A percentile compares a stretch with the other conserved stretches of the same genome.
Evolutionary conservation across 2,888 invertebrate species (phyloP).

Genomic region (Druceiella hillmani): DNA sequence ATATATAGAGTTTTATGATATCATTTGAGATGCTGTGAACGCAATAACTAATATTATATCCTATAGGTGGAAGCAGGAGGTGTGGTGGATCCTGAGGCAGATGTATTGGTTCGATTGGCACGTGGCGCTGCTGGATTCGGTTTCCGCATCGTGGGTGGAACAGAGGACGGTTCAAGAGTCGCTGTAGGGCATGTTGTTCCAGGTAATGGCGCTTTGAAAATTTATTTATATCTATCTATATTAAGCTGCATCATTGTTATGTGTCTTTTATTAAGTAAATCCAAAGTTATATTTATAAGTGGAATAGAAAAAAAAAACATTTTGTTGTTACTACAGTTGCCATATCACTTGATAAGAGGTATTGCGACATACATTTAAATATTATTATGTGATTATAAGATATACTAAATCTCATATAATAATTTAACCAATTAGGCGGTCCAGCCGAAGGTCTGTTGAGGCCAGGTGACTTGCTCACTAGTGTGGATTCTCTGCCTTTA

Average conservation of each 20-base stretch:
- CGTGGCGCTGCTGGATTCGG: conserved; percentile 95
- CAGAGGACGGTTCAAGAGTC: conserved; percentile 94
- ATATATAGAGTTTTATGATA: too few species aligned
- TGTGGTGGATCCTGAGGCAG: conserved; percentile 47
- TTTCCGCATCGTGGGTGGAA: conserved; percentile 96
- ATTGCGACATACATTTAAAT: too few species aligned
- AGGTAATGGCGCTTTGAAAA: conserved; percentile 33
- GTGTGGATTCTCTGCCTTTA: conserved; percentile 84
- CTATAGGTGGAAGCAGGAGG: conserved; percentile 37
- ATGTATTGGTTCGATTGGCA: conserved; percentile 74
- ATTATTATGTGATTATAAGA: too few species aligned
- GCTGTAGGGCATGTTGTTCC: conserved; percentile 96
- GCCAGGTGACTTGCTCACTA: conserved; percentile 91
- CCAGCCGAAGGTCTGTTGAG: conserved; percentile 90
- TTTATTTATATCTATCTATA: neutral
- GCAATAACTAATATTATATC: conserved; percentile 9
- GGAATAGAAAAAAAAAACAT: too few species aligned
- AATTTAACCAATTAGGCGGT: too few species aligned
- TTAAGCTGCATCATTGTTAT: too few species aligned
- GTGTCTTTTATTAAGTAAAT: too few species aligned
- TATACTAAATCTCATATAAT: too few species aligned
- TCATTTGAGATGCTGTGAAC: too few species aligned
- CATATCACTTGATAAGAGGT: too few species aligned
- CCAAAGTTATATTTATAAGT: too few species aligned
- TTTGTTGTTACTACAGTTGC: too few species aligned